Conservation (phyloP, 53 echinoderm and acorn worm genomes). For the Glandiceps talaboti region DNA sequence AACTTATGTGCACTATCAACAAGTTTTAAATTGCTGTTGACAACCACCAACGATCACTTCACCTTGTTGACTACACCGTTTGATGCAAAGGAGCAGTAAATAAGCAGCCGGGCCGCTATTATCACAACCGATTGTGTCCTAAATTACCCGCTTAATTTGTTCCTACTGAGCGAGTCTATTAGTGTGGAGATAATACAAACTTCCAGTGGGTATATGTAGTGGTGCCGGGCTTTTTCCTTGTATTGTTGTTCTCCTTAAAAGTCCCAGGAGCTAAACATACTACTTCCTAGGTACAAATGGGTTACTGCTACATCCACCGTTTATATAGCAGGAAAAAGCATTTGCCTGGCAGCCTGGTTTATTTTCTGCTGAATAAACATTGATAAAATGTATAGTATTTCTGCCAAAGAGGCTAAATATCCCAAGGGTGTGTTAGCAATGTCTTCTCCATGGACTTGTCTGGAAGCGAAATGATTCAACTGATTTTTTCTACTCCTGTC, state of each 20-base stretch:
- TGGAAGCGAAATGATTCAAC: neutral
- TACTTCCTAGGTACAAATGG: neutral
- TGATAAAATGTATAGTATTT: neutral
- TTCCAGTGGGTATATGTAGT: too few relatives aligned
- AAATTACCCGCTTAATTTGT: too few relatives aligned
- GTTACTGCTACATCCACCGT: neutral
- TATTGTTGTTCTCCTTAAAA: neutral
- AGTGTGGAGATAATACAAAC: too few relatives aligned
- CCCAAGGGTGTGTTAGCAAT: neutral
- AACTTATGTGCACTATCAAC: too few relatives aligned
- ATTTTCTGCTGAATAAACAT: neutral
- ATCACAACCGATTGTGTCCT: too few relatives aligned
- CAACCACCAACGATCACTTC: too few relatives aligned
- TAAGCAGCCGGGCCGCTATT: too few relatives aligned
- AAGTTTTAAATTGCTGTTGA: too few relatives aligned
- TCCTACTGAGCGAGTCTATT: too few relatives aligned
- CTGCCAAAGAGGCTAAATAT: neutral
- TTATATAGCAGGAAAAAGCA: neutral
- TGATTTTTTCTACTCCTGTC: neutral
- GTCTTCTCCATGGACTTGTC: neutral
- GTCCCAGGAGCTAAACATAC: neutral
- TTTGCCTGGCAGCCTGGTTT: slow-evolving; percentile 1
- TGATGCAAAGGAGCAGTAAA: too few relatives aligned
- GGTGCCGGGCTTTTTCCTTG: too few relatives aligned
- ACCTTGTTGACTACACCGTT: too few relatives aligned